Percentiles rank a stretch among this genome's conserved stretches.
These are phyloP conservation scores for Acronicta psi DNA, from an alignment of 2,888 invertebrate genomes.

Conservation along the genomic window DNA sequence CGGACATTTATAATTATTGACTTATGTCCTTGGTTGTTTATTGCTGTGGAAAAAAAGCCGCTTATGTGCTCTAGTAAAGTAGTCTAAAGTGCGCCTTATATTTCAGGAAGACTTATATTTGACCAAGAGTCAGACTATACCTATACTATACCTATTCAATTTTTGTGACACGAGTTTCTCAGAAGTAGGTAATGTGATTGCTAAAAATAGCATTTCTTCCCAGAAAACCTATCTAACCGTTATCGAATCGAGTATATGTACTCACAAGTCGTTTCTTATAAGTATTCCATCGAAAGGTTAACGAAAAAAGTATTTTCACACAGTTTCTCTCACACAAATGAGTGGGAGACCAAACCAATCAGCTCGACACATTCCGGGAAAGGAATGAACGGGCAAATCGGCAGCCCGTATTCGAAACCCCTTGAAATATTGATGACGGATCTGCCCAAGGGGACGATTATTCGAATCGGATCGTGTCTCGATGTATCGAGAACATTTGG, in stretches of 20 bases:
- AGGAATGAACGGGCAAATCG: constrained; percentile 70
- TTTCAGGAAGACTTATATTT: constrained; percentile 3
- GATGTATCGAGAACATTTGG: constrained; percentile 67
- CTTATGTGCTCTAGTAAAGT: constrained; percentile 34
- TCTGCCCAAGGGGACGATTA: constrained; percentile 76
- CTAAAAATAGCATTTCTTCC: neutral
- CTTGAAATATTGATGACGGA: constrained; percentile 80
- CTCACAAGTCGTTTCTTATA: neutral
- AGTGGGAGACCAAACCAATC: constrained; percentile 68
- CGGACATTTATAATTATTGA: constrained; percentile 48
- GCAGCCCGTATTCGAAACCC: constrained; percentile 68
- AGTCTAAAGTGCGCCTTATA: constrained; percentile 22
- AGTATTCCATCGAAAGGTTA: neutral
- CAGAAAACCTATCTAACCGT: neutral
- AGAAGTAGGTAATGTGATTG: neutral
- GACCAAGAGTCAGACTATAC: neutral
- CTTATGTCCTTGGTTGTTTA: constrained; percentile 48
- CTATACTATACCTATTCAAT: constrained; percentile 7
- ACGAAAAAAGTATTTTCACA: constrained; percentile 7
- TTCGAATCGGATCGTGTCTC: constrained; percentile 69
- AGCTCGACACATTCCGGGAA: constrained; percentile 63
- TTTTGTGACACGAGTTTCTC: neutral
- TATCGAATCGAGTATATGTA: constrained; percentile 2
- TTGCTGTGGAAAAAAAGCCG: constrained; percentile 41
- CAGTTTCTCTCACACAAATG: constrained; percentile 59